A percentile compares a stretch with the other conserved stretches of the same genome.
phyloP scores from a whole-genome alignment of 1,140 invertebrate species.

The Drosophila ohnishii region DNA sequence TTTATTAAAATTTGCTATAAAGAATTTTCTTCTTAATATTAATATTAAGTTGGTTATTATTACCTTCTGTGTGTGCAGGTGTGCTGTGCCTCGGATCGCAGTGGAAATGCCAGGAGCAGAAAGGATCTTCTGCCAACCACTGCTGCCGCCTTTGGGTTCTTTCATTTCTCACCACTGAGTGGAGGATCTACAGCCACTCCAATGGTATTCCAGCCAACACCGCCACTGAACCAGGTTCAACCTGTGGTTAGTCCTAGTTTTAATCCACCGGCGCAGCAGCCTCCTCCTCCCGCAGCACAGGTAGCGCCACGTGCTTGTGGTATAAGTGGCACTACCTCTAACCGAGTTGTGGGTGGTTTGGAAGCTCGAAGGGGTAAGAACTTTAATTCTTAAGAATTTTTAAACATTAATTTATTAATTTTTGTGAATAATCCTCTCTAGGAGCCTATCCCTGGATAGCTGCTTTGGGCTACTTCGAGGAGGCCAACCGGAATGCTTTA shows the following conservation, averaged over 20 bases:
- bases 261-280: background rate
- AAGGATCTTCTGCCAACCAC: constrained; percentile 44
- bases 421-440: constrained; percentile 20
- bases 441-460: constrained; percentile 89
- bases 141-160: constrained; percentile 22
- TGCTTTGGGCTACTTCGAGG: constrained; percentile 86
- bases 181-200: constrained; percentile 19
- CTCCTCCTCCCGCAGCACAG: constrained; percentile 1
- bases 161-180: constrained; percentile 55
- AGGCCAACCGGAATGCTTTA: constrained; percentile 81
- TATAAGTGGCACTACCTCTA: constrained; percentile 63
- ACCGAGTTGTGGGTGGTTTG: constrained; percentile 83
- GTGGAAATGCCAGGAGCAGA: constrained; percentile 38
- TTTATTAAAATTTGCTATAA: background rate
- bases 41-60: too few relatives aligned
- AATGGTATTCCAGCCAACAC: constrained; percentile 62
- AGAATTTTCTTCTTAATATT: too few relatives aligned
- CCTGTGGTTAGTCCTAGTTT: constrained; percentile 12
- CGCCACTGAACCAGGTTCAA: constrained; percentile 42
- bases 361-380: constrained; percentile 68
- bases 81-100: constrained; percentile 46
- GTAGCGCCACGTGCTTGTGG: constrained; percentile 58
- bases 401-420: background rate
- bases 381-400: constrained; percentile 1
- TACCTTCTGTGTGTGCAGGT: constrained; percentile 22